Evolutionary conservation across 1,140 invertebrate species (phyloP), one percentile per base, ranked within the genome.

Genomic region (Oreohelix idahoensis): DNA sequence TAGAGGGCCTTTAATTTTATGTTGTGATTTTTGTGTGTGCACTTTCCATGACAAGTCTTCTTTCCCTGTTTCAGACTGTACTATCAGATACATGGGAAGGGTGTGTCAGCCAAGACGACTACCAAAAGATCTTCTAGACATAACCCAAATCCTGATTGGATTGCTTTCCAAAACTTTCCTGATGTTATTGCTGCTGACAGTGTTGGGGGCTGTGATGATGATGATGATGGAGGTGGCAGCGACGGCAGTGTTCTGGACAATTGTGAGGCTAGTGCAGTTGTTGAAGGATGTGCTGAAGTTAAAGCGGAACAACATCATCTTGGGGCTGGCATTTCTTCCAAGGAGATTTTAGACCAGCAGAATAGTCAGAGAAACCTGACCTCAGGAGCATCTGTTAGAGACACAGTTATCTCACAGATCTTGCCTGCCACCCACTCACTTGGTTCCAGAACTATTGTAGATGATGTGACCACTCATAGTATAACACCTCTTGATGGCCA

Each of bases 81-180:
- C 58, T 76, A 79, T 69, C 77, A 79, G 39, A 69, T 63, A 39
- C 77, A 79, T 79, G 77, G 77, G 13, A 66, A 79, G 45, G 77
- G 63, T n/a, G 53, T 66, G 36, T 69, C 74, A 35, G 77, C 77
- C 35, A 79, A 79, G 49, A 79, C 77, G 1, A 79, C 51, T 17
- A 79, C 77, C 15, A 79, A 79, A n/a, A 63, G 77, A 45, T 63
- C 63, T 26, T 79, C 77, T 32, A 58, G 63, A 45, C 53, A 79
- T 20, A 79, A 79, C 32, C 77, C 77, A 29, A 69, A 79, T 32
- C 53, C 77, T 8, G 77, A 79, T 35, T 66, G 32, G 77, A 79
- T 79, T 39, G 77, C 77, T n/a, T 79, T 79, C 49, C 53, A 79
- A 26, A n/a, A 66, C 45, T 63, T 39, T 29, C 45, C 39, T 4